These are phyloP conservation scores for Boloria euphrosyne DNA, from an alignment of 2,888 invertebrate genomes.

Conservation along the genomic window DNA sequence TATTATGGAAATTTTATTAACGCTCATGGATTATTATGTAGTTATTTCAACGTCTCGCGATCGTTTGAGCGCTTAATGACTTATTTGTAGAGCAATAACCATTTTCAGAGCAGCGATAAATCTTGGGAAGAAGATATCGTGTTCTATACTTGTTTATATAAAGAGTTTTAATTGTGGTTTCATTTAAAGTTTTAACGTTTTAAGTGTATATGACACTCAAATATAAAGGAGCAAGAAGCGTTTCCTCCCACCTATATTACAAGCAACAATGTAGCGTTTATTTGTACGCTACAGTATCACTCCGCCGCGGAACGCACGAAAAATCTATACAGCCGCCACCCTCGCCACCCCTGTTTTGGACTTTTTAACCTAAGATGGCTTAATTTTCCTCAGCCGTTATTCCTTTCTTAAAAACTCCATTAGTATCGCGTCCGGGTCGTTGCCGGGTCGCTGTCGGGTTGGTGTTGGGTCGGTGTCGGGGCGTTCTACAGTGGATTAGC, in stretches of 20 bases:
- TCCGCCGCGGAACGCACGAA: slow-evolving; percentile 60
- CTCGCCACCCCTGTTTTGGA: slow-evolving; percentile 56
- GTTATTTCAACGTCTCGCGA: slow-evolving; percentile 43
- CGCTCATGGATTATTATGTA: slow-evolving; percentile 51
- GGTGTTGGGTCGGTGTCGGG: slow-evolving; percentile 17
- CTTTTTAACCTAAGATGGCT: slow-evolving; percentile 78
- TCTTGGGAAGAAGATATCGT: too few relatives aligned
- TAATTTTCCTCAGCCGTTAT: slow-evolving; percentile 67
- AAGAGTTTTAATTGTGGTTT: too few relatives aligned
- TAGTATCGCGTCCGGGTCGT: slow-evolving; percentile 43
- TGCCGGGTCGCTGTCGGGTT: slow-evolving; percentile 17
- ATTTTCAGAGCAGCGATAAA: slow-evolving; percentile 16
- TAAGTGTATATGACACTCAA: too few relatives aligned
- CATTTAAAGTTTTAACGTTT: too few relatives aligned
- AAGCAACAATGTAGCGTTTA: slow-evolving; percentile 15
- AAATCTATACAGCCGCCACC: slow-evolving; percentile 61
- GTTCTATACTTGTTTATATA: too few relatives aligned
- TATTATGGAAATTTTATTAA: slow-evolving; percentile 69
- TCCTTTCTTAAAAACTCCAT: slow-evolving; percentile 69
- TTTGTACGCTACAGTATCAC: slow-evolving; percentile 45
- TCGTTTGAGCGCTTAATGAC: slow-evolving; percentile 38
- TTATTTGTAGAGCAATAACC: slow-evolving; percentile 26
- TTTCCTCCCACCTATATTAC: background rate
- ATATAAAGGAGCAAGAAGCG: too few relatives aligned
- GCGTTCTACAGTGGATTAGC: slow-evolving; percentile 35